Evolutionary conservation across 2,888 invertebrate species (phyloP).

Genomic region (Drosophila mulleri): DNA sequence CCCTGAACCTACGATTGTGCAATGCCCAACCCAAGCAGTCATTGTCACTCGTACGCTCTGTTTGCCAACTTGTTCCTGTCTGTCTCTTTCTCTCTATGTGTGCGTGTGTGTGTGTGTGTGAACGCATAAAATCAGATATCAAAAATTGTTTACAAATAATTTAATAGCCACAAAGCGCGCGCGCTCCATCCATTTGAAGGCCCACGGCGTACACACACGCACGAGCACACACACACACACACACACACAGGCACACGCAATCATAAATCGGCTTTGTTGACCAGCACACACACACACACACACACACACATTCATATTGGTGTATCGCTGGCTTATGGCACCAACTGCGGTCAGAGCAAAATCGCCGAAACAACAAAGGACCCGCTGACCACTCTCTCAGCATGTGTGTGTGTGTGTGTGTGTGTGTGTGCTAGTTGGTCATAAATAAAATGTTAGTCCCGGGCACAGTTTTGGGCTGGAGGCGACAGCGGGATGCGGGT

Average conservation of each 20-base stretch:
- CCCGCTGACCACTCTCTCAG: conserved; percentile 23
- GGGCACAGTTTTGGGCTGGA: conserved; percentile 55
- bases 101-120: conserved; percentile 37
- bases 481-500: no score
- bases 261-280: conserved; percentile 60
- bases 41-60: conserved; percentile 15
- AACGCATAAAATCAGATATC: conserved; percentile 76
- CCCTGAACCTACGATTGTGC: not conserved
- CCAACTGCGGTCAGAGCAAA: conserved; percentile 61
- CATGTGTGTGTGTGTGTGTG: conserved; percentile 18
- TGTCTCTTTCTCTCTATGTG: conserved; percentile 8
- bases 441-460: conserved; percentile 79
- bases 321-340: conserved; percentile 61
- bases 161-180: conserved; percentile 75
- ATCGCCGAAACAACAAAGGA: conserved; percentile 53
- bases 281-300: conserved; percentile 40
- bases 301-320: conserved; percentile 31
- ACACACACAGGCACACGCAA: conserved; percentile 34
- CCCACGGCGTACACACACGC: conserved; percentile 40
- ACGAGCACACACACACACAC: conserved; percentile 23
- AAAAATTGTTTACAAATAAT: conserved; percentile 79
- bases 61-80: conserved; percentile 27
- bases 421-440: conserved; percentile 47
- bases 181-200: conserved; percentile 66
- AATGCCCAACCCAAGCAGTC: not conserved